Conservation (phyloP, 2,888 invertebrate genomes). For the Camptogramma bilineatum region DNA sequence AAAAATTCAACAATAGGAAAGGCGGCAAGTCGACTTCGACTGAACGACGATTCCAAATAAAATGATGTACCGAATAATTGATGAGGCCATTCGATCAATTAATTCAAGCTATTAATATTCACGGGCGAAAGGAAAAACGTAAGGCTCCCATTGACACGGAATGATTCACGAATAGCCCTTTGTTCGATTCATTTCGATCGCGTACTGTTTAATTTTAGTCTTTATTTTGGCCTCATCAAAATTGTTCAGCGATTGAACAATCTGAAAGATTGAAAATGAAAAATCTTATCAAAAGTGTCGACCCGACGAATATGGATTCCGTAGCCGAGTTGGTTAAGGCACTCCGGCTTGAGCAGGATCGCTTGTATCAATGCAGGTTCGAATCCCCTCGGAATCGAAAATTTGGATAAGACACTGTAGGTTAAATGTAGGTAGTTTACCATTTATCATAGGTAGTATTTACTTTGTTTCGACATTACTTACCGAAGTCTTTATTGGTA, state of each 20-base stretch:
- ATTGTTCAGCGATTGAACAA: background rate
- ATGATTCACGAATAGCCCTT: constrained; percentile 16
- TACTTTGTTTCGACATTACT: no score
- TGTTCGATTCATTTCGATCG: constrained; percentile 18
- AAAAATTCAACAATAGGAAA: constrained; percentile 40
- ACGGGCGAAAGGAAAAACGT: constrained; percentile 38
- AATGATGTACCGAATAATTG: constrained; percentile 60
- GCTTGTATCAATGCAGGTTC: no score
- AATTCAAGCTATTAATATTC: constrained; percentile 60
- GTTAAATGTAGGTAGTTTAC: no score
- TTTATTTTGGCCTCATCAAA: no score
- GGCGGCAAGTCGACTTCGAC: constrained; percentile 39
- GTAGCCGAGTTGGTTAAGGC: no score
- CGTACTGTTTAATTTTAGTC: background rate
- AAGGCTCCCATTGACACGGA: constrained; percentile 10
- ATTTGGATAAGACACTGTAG: no score
- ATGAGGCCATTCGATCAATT: constrained; percentile 60
- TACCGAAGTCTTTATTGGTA: no score
- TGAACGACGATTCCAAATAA: constrained; percentile 50
- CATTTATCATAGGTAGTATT: no score
- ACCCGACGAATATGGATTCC: no score
- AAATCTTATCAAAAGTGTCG: background rate
- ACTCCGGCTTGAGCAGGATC: no score
- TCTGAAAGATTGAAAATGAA: background rate
- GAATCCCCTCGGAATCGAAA: no score